Evolutionary conservation across 2,888 invertebrate species (phyloP).

Genomic region (Alcis repandata): DNA sequence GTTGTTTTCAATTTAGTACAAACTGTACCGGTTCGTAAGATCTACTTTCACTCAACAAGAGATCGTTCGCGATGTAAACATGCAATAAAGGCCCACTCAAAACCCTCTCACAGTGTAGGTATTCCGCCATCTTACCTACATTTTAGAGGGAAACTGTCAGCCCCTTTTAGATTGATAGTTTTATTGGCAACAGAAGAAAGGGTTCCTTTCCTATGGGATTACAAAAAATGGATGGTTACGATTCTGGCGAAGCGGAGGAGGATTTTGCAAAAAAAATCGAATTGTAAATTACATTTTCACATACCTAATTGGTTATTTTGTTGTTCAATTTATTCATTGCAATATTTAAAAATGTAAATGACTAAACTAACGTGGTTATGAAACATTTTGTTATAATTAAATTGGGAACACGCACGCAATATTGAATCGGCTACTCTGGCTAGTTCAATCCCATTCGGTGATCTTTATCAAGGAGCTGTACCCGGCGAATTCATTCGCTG

Average conservation of each 20-base stretch:
- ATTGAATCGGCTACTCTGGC: no score
- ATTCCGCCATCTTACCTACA: constrained; percentile 31
- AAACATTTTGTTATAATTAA: no score
- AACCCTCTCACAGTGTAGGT: constrained; percentile 29
- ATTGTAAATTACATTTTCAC: no score
- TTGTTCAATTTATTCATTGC: no score
- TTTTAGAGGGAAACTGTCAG: constrained; percentile 43
- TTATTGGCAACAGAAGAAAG: constrained; percentile 49
- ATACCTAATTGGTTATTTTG: no score
- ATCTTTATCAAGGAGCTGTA: no score
- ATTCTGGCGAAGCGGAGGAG: constrained; percentile 16
- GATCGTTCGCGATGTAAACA: constrained; percentile 28
- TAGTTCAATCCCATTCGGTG: no score
- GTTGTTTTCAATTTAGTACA: not conserved
- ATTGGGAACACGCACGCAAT: no score
- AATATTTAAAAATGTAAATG: no score
- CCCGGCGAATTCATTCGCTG: no score
- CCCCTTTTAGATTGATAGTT: constrained; percentile 49
- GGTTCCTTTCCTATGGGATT: constrained; percentile 42
- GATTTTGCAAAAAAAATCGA: constrained; percentile 3
- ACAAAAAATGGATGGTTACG: constrained; percentile 41
- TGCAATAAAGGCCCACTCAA: constrained; percentile 30
- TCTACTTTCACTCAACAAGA: constrained; percentile 9
- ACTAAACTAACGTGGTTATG: no score
- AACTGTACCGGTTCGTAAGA: not conserved